Base-by-base conservation (phyloP, 2,888 invertebrate genomes). In the Allacma fusca region DNA sequence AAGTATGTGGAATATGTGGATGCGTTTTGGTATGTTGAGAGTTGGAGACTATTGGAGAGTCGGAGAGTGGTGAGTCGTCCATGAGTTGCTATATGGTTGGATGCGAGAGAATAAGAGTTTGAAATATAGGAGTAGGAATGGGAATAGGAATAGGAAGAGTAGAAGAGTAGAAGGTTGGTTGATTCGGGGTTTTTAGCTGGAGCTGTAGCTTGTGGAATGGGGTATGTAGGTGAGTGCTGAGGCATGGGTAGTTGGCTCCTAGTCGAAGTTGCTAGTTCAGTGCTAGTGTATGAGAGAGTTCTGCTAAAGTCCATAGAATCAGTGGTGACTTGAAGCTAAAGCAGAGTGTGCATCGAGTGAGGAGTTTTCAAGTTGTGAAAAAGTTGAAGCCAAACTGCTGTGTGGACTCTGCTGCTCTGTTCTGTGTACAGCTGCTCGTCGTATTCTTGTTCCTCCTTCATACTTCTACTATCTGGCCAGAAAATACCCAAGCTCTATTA, bases 311-410 rank as follows among this genome's bases (percentile, higher is more conserved):
- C 62, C 62, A 62, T 62, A 24, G 62, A 62, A 26, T 62, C 62
- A 62, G 62, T 62, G 62, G 26, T 62, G 62, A 62, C 62, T 62
- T 62, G 62, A 62, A 62, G 62, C 62, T 24, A 62, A 24, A 24
- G 62, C 62, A 62, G 62, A 62, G 62, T 23, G 24, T 62, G 62
- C 24, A 62, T 62, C 24, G 23, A 62, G 62, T 24, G 62, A 62
- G 4, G 24, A 50, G 50, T 50, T 62, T 24, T 62, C 62, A 24
- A 62, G 24, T 62, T 62, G 19, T 62, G 23, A 24, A 62, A 62
- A 62, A 62, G 62, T 26, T 62, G 24, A 24, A n/a, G 62, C 2
- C 16, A 2, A 9, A 16, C 16, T 9, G 50, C 50, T 50, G 9
- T 50, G 16, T n/a, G 50, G 19, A 19, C 19, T 50, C 19, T 50